Conservation (phyloP, 1,140 invertebrate genomes). For the Drosophila subobscura region DNA sequence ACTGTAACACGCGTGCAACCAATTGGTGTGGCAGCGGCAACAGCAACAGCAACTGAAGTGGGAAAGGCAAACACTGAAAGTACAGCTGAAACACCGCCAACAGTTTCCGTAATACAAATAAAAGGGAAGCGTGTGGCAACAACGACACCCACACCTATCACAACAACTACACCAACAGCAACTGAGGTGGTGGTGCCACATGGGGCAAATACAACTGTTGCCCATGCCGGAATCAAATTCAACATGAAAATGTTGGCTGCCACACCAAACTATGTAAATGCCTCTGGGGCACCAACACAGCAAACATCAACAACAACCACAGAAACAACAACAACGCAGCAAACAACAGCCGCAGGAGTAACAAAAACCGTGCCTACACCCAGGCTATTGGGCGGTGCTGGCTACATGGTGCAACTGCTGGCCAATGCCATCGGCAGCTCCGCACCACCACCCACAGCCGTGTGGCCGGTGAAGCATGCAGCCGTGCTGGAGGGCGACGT, state of each 20-base stretch:
- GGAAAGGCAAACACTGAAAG: not conserved
- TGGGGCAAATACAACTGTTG: slow-evolving; percentile 39
- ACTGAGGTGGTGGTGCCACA: too few species aligned
- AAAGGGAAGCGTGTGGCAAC: slow-evolving; percentile 57
- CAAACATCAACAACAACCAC: slow-evolving; percentile 26
- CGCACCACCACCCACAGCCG: slow-evolving; percentile 19
- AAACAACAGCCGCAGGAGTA: slow-evolving; percentile 20
- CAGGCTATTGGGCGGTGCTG: slow-evolving; percentile 21
- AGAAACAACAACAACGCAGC: slow-evolving; percentile 20
- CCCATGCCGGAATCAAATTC: slow-evolving; percentile 30
- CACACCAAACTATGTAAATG: slow-evolving; percentile 41
- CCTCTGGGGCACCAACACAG: slow-evolving; percentile 16
- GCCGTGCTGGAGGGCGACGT: slow-evolving; percentile 93
- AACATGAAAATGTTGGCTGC: slow-evolving; percentile 27
- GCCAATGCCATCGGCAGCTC: slow-evolving; percentile 39
- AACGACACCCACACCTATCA: slow-evolving; percentile 8
- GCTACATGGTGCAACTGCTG: slow-evolving; percentile 32
- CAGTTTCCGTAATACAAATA: slow-evolving; percentile 35
- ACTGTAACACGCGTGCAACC: not conserved
- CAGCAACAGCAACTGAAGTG: slow-evolving; percentile 8
- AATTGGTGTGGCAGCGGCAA: slow-evolving; percentile 11
- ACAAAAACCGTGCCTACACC: slow-evolving; percentile 50
- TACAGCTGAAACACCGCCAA: slow-evolving; percentile 3
- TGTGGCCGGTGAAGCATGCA: slow-evolving; percentile 94
- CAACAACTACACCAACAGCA: slow-evolving; percentile 9